Base-by-base conservation (phyloP, 2,797 vertebrate species). In the Chaenodraco wilsoni region DNA sequence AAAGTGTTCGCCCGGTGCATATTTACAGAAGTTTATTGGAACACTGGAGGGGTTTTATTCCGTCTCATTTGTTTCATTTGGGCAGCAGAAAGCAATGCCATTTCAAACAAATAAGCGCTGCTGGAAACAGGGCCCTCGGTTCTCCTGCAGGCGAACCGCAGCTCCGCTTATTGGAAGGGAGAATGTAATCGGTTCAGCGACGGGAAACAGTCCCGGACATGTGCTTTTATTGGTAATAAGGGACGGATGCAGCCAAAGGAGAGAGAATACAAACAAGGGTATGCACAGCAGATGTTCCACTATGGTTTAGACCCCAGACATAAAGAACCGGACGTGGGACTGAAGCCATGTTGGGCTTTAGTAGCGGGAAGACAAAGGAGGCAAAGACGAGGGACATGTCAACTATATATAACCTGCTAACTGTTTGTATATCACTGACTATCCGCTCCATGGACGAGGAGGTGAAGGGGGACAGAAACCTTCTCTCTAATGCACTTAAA, bases 21-120 rank as follows among this genome's bases (percentile, higher is more conserved):
- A 67, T 76, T 87, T 78, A 44, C 69, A 90, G 58, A 81, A 74
- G 46, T 73, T 82, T 84, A 72, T 81, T 84, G 69, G 61, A 79
- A 69, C 77, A 86, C 74, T 81, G 71, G 67, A 84, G 72, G 69
- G 75, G 33, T 37, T 82, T 79, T 82, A 57, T 84, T 84, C 33
- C 76, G 4, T 78, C 74, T 88, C 81, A 87, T 87, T 84, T 84
- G 80, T 87, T 87, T 88, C 76, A 84, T 89, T 81, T 82, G 63
- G 66, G 64, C 21, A 56, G 40, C 49, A 79, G 57, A 63, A 40
- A 76, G 55, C 33, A 31, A 58, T 46, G 74, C 64, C 66, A 43
- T 83, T 80, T 61, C 54, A 79, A 84, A 79, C 68, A 75, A 79
- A 84, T 79, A 79, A 72, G 67, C 81, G 76, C 58, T 17, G 57